Evolutionary conservation across 1,140 invertebrate genomes (phyloP), one percentile per base, ranked within the genome.

Genomic region (Nasonia longicornis): DNA sequence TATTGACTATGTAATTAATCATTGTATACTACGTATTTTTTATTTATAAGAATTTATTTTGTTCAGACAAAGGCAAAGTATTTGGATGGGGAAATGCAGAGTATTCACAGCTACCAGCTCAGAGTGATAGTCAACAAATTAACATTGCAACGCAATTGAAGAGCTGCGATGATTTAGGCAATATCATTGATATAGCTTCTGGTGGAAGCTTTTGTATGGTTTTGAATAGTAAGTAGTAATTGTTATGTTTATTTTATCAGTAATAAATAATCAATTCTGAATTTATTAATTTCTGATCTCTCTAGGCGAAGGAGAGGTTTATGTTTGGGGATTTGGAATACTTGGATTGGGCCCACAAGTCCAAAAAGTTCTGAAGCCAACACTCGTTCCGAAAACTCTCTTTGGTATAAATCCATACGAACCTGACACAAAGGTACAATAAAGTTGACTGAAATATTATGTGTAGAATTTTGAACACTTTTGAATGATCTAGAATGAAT

Each of bases 41-140:
- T 64, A 22, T 31, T 67, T 72, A 42, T 31, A 77, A 26, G 1
- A 42, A 45, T 26, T 22, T 52, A 52, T 38, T 7, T 63, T 35
- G 16, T 92, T 75, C 88, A 96, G 97, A 98, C 85, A 94, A 95
- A 87, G 98, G 98, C 26, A 96, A 98, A 86, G 92, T 98, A 2
- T 99, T 98, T 92, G 98, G 97, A 0, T 99, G 98, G 98, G 98
- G 98, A 29, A 99, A 98, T 89, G 95, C 96, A 1, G 98, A 99
- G 91, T 99, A 98, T 88, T 94, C 94, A 3, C 98, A 99, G 89
- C 90, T 99, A 48, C 86, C 91, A 58, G n/a, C 80, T 2, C 14
- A 80, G 1, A 80, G 48, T 26, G 86, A 89, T n/a, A 85, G 64
- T 77, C 91, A 91, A 75, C 95, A 96, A 89, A 89, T 96, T 12